Conservation (phyloP, 2,113 vertebrate species). For the Pardalotus punctatus region DNA sequence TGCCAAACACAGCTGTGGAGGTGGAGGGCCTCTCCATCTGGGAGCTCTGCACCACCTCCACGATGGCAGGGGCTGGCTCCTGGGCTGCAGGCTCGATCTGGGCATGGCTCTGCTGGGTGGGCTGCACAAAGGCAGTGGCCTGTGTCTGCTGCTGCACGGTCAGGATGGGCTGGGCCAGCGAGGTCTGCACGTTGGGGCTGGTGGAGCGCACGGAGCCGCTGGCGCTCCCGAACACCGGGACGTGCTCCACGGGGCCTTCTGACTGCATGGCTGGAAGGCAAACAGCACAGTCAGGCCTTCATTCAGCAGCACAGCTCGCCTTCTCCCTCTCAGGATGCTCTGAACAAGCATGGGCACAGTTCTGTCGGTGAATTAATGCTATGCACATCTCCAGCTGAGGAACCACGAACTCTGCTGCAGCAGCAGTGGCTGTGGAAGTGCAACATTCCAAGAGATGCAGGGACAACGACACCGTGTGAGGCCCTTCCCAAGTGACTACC, state of each 20-base stretch:
- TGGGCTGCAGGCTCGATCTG: constrained; percentile 86
- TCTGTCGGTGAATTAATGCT: not conserved
- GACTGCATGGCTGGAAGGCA: constrained; percentile 85
- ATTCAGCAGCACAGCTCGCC: not conserved
- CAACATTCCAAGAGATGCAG: not conserved
- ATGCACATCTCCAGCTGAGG: not conserved
- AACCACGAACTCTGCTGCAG: not conserved
- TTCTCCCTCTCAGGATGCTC: not conserved
- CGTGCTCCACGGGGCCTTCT: constrained; percentile 91
- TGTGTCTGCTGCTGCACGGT: constrained; percentile 91
- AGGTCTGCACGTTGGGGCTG: constrained; percentile 93
- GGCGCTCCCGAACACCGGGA: constrained; percentile 90
- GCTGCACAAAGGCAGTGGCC: constrained; percentile 95
- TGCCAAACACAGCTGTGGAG: constrained; percentile 88
- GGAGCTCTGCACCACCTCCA: constrained; percentile 88
- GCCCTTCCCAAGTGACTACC: not conserved
- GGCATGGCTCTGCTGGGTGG: constrained; percentile 90
- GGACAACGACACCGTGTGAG: not conserved
- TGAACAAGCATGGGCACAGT: not conserved
- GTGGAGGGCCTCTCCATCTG: constrained; percentile 92
- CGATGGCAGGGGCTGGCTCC: constrained; percentile 79
- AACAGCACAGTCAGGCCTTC: not conserved
- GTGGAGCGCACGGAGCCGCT: constrained; percentile 97
- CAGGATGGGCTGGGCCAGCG: constrained; percentile 84
- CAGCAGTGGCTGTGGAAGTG: not conserved